Evolutionary conservation across 1,140 invertebrate genomes (phyloP), one percentile per base, ranked within the genome.

Genomic region (Aphelenchoides avenae): DNA sequence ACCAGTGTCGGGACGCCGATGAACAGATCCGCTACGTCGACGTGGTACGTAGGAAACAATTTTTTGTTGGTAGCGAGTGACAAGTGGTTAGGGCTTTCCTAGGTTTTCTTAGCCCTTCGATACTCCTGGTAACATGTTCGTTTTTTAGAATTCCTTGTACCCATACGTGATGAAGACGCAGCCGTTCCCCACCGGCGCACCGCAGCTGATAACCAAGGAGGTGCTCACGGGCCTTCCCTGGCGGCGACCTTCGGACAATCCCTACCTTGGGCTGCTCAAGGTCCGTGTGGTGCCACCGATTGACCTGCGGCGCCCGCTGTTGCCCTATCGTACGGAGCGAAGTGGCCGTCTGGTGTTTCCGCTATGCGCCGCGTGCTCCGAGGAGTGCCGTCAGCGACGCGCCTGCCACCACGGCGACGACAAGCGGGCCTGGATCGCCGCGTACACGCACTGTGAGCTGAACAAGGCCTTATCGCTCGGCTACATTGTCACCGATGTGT

Each of bases 391-490:
- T 37, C 51, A 30, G 20, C 13, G 7, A 22, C 26, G 9, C 52
- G 26, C 3, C 3, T 7, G 7, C 9, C 53, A 6, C 3, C 11
- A 49, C 3, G 18, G 9, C 7, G 50, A 29, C 22, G 22, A 31
- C 13, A 52, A 52, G 53, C 26, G 50, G 1, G 54, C 50, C 3
- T 52, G 50, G 50, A 52, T 55, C 1, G 9, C 6, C 0, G 50
- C 24, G 7, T 52, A 52, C 52, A 52, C 50, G 50, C 50, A 52
- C 15, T 22, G 48, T 20, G 52, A 26, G 50, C 52, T 52, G 11
- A 52, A 52, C n/a, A 41, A 52, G 11, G 50, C 50, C 1, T 31
- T 52, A 34, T 13, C 13, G 13, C 13, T n/a, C 13, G 52, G n/a
- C 11, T 54, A 54, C 30, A 20, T 24, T 3, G 52, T 54, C 15